These are phyloP conservation scores for Myotis davidii DNA, from an alignment of 2,113 vertebrate genomes.

Conservation along the genomic window DNA sequence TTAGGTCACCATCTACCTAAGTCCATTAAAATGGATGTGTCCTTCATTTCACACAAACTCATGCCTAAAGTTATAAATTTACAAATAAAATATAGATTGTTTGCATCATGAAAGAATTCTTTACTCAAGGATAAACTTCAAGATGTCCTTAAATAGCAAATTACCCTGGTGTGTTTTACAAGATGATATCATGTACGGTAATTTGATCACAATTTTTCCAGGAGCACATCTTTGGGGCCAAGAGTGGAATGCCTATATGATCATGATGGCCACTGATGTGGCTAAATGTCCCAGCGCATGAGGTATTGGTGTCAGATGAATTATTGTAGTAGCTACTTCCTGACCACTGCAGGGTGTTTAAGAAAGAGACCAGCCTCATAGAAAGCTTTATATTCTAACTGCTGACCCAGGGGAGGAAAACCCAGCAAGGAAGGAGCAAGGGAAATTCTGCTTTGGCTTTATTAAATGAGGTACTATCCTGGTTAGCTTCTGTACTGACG, in stretches of 20 bases:
- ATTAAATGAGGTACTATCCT: not conserved
- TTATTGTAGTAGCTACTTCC: not conserved
- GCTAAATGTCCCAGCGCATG: not conserved
- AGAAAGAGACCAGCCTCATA: not conserved
- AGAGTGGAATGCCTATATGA: not conserved
- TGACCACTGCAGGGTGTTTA: not conserved
- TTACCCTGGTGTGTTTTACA: constrained; percentile 25
- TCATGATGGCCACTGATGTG: not conserved
- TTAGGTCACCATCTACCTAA: constrained; percentile 35
- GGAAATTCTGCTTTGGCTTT: not conserved
- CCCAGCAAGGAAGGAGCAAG: not conserved
- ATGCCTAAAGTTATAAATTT: constrained; percentile 28
- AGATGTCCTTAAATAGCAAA: constrained; percentile 32
- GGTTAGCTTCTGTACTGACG: not conserved
- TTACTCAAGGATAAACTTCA: not conserved
- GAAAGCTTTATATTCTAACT: not conserved
- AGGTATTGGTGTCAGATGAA: not conserved
- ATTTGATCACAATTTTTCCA: constrained; percentile 57
- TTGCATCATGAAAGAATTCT: constrained; percentile 30
- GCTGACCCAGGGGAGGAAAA: not conserved
- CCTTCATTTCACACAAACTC: constrained; percentile 47
- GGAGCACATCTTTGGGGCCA: not conserved
- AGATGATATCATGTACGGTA: not conserved
- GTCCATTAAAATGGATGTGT: constrained; percentile 59
- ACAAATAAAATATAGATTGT: constrained; percentile 48